Percentiles rank a stretch among this genome's conserved stretches.
These are phyloP conservation scores for Lacerta bilineata DNA, from an alignment of 2,797 vertebrate species.

Conservation along the genomic window DNA sequence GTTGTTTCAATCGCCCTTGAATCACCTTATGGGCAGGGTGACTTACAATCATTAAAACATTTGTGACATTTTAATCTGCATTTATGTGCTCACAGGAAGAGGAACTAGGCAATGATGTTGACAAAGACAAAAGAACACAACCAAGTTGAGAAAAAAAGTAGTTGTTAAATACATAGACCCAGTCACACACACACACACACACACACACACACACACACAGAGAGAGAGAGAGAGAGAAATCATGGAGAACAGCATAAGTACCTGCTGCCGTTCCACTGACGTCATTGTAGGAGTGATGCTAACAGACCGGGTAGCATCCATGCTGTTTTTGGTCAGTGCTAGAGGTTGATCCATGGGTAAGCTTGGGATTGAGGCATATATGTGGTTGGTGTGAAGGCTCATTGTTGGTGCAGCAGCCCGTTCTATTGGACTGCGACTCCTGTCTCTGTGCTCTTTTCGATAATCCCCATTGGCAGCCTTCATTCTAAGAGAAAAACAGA, in stretches of 20 bases:
- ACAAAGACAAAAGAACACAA: neutral
- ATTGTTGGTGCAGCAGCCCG: conserved; percentile 86
- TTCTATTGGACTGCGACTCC: conserved; percentile 94
- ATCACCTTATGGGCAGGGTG: neutral
- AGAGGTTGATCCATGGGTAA: conserved; percentile 96
- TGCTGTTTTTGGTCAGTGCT: conserved; percentile 95
- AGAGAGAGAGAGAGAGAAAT: no score
- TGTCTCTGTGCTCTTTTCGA: conserved; percentile 91
- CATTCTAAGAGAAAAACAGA: conserved; percentile 72
- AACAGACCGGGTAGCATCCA: conserved; percentile 83
- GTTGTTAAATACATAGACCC: neutral
- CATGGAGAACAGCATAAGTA: conserved; percentile 54
- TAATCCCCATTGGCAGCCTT: conserved; percentile 95
- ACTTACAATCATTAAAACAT: neutral
- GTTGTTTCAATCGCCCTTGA: neutral
- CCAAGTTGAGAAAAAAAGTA: neutral
- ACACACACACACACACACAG: no score
- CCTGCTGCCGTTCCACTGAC: conserved; percentile 94
- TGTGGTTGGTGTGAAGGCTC: conserved; percentile 87
- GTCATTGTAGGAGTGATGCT: conserved; percentile 83
- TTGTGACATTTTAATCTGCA: neutral
- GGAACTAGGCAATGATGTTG: neutral
- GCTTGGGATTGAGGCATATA: conserved; percentile 90
- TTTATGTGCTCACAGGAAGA: neutral
- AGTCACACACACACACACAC: no score